These are phyloP conservation scores for Phocoena sinus DNA, from an alignment of 2,113 vertebrate species.

Conservation along the genomic window DNA sequence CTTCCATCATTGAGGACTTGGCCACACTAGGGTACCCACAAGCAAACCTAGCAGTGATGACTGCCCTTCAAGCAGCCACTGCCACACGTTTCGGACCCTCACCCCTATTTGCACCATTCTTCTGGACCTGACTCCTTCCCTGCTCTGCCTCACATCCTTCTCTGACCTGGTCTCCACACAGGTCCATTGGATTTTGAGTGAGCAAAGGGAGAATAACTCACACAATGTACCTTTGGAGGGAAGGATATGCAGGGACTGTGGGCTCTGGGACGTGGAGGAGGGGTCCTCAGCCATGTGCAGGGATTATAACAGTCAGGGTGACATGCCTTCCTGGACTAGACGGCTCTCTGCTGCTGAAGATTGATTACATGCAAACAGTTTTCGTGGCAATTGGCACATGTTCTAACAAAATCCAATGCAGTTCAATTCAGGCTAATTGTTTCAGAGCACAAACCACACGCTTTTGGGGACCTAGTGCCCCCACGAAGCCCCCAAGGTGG, in stretches of 20 bases:
- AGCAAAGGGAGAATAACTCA: not conserved
- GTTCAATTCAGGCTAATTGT: slow-evolving; percentile 55
- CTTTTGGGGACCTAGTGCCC: slow-evolving; percentile 31
- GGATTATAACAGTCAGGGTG: not conserved
- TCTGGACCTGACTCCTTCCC: accelerated
- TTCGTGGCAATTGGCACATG: slow-evolving; percentile 33
- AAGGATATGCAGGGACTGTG: not conserved
- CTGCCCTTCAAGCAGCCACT: accelerated
- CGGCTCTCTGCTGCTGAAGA: slow-evolving; percentile 45
- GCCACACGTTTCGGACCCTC: not conserved
- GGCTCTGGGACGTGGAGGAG: not conserved
- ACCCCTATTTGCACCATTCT: not conserved
- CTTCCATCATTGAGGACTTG: not conserved
- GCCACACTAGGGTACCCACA: not conserved
- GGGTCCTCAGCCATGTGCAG: not conserved
- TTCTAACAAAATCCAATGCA: slow-evolving; percentile 64
- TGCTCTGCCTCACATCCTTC: not conserved
- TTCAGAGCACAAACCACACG: slow-evolving; percentile 44
- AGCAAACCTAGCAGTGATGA: not conserved
- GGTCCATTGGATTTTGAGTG: not conserved
- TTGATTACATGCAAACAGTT: slow-evolving; percentile 70
- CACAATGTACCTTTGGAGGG: too few species aligned
- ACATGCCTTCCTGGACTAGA: not conserved
- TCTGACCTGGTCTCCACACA: not conserved
- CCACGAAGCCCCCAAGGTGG: not conserved